phyloP scores from a whole-genome alignment of 2,888 invertebrate genomes.

The Drosophila subsilvestris region DNA sequence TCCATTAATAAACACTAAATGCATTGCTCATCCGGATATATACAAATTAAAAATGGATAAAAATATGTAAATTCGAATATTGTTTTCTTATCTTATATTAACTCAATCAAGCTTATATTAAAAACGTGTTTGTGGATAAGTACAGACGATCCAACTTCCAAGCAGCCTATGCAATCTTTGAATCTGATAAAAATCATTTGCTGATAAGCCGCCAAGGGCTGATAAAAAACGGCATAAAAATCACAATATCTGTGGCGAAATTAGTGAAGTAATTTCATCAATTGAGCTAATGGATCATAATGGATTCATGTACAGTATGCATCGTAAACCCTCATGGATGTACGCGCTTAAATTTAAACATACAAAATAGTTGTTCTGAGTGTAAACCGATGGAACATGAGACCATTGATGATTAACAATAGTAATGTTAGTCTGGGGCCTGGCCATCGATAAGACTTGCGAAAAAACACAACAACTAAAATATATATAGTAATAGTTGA shows the following conservation, averaged over 20 bases:
- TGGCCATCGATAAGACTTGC: background rate
- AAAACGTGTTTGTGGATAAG: background rate
- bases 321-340: background rate
- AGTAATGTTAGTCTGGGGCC: background rate
- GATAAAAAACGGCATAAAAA: constrained; percentile 20
- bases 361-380: background rate
- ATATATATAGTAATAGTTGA: background rate
- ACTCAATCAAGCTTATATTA: background rate
- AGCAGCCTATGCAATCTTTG: background rate
- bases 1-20: too few relatives aligned
- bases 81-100: background rate
- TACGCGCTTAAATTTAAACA: too few relatives aligned
- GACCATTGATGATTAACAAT: background rate
- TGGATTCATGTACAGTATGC: background rate
- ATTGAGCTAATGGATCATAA: constrained; percentile 9
- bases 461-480: background rate
- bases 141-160: background rate
- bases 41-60: background rate
- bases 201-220: background rate
- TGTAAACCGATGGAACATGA: background rate
- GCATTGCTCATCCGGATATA: too few relatives aligned
- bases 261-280: constrained; percentile 9
- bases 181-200: background rate
- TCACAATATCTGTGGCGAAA: constrained; percentile 7
- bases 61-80: background rate